These are phyloP conservation scores for Planococcus citri DNA, from an alignment of 1,140 invertebrate species.

Conservation along the genomic window DNA sequence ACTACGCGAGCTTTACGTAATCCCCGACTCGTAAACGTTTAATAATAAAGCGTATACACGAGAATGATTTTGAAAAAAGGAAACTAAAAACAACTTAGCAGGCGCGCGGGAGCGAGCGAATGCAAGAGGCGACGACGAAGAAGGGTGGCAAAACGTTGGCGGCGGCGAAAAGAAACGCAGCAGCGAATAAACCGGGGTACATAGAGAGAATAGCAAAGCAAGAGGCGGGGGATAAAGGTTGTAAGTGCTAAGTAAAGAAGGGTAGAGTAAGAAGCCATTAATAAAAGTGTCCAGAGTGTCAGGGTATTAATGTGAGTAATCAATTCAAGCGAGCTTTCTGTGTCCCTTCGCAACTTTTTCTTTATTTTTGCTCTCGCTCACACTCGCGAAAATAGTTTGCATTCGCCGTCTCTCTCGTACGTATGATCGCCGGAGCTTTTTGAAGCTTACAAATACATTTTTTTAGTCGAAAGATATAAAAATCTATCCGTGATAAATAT, in stretches of 20 bases:
- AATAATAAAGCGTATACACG: slow-evolving; percentile 2
- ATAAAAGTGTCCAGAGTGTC: slow-evolving; percentile 30
- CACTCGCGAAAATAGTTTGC: not conserved
- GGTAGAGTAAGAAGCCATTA: slow-evolving; percentile 26
- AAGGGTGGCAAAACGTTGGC: not conserved
- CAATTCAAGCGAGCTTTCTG: slow-evolving; percentile 28
- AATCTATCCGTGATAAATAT: slow-evolving; percentile 20
- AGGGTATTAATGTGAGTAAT: slow-evolving; percentile 30
- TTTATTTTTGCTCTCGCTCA: slow-evolving; percentile 11
- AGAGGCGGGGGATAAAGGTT: slow-evolving; percentile 21
- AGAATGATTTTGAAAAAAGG: slow-evolving; percentile 9
- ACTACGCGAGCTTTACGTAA: not conserved
- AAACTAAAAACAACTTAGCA: slow-evolving; percentile 10
- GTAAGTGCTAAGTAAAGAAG: slow-evolving; percentile 23
- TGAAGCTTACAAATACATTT: slow-evolving; percentile 20
- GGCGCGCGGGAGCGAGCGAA: too few species aligned
- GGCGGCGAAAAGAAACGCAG: slow-evolving; percentile 4
- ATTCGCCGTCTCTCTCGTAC: slow-evolving; percentile 6
- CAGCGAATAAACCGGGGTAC: slow-evolving; percentile 17
- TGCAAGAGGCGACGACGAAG: slow-evolving; percentile 21
- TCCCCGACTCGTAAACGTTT: not conserved
- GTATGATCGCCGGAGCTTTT: slow-evolving; percentile 13
- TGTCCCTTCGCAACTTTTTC: slow-evolving; percentile 22
- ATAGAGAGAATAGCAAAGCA: too few species aligned
- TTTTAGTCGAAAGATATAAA: slow-evolving; percentile 20